phyloP scores from a whole-genome alignment of 2,888 invertebrate species.

The Ditula angustiorana region DNA sequence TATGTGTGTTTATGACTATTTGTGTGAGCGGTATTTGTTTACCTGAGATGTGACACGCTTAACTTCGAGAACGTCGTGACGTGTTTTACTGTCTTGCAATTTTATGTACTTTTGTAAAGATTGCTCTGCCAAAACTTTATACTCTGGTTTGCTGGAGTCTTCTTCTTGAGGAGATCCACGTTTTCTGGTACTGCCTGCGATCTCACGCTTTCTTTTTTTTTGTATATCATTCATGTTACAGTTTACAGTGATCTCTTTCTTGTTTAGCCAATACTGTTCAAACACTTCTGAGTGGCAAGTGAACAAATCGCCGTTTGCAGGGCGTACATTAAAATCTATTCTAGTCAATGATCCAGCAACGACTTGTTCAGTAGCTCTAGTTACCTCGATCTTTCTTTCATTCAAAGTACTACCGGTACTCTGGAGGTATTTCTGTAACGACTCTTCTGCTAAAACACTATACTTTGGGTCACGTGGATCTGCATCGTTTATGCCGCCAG shows the following conservation, averaged over 20 bases:
- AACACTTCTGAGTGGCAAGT: conserved; percentile 43
- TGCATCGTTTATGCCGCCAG: conserved; percentile 33
- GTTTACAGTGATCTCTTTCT: background rate
- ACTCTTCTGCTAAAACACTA: conserved; percentile 48
- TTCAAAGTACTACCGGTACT: conserved; percentile 32
- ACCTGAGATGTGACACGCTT: conserved; percentile 52
- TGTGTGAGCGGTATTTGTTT: conserved; percentile 10
- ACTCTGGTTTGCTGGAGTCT: conserved; percentile 50
- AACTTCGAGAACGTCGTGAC: conserved; percentile 55
- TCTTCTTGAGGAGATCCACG: conserved; percentile 36
- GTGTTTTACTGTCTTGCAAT: conserved; percentile 42
- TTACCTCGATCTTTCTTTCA: conserved; percentile 42
- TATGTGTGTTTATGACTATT: background rate
- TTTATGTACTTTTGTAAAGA: conserved; percentile 54
- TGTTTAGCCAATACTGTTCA: conserved; percentile 46
- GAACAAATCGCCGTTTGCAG: conserved; percentile 18
- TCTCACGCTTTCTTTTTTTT: conserved; percentile 23
- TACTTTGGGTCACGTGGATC: conserved; percentile 49
- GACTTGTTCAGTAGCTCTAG: conserved; percentile 49
- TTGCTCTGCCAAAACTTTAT: conserved; percentile 54
- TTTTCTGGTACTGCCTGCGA: background rate
- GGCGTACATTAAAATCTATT: conserved; percentile 47
- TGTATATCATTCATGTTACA: background rate
- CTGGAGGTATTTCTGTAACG: conserved; percentile 48
- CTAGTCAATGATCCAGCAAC: conserved; percentile 48